Evolutionary conservation across 2,113 vertebrate genomes (phyloP).

Genomic region (Mungos mungo): DNA sequence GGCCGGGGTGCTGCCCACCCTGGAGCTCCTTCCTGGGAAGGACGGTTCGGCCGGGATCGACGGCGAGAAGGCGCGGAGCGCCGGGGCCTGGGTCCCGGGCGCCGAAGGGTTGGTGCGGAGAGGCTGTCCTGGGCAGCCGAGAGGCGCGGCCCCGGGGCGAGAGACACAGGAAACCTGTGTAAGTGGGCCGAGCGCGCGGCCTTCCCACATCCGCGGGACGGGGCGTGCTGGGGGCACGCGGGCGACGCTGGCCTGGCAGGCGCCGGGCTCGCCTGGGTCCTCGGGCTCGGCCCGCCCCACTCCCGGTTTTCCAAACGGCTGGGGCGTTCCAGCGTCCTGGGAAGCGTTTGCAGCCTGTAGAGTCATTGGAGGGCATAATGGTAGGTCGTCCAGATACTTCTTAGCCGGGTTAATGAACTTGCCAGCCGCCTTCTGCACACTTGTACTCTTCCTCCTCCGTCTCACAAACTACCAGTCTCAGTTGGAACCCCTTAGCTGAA

Average conservation of each 20-base stretch:
- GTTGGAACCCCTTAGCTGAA: background rate
- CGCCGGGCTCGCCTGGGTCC: background rate
- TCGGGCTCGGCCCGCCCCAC: background rate
- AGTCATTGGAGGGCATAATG: background rate
- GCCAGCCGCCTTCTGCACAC: background rate
- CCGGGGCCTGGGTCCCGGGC: background rate
- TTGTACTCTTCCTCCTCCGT: background rate
- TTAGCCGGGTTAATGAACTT: background rate
- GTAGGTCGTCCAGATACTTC: background rate
- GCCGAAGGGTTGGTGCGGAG: background rate
- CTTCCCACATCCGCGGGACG: conserved; percentile 49
- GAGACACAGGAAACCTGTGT: conserved; percentile 42
- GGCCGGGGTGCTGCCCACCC: background rate
- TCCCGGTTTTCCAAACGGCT: background rate
- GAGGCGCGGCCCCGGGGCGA: background rate
- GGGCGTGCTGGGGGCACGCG: background rate
- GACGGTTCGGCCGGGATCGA: background rate
- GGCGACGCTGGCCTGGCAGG: background rate
- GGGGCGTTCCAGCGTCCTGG: background rate
- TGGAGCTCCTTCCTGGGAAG: background rate
- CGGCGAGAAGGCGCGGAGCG: background rate
- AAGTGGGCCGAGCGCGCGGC: background rate
- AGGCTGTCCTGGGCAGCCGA: background rate
- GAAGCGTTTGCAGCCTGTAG: background rate
- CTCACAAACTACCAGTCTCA: background rate